phyloP scores from a whole-genome alignment of 2,113 vertebrate genomes.

The Lagopus muta region DNA sequence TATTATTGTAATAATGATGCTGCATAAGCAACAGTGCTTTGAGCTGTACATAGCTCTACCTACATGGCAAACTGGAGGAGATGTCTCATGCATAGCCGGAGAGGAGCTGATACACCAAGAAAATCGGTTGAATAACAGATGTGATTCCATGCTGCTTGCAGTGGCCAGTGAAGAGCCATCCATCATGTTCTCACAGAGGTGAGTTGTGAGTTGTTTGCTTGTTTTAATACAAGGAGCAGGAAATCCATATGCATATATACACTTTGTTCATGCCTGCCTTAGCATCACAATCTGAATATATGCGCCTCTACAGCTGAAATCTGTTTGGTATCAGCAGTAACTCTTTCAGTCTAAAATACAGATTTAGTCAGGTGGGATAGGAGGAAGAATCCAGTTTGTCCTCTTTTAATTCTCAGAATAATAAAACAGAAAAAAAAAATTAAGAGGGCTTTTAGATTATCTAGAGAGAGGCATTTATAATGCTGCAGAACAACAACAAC shows the following conservation, averaged over 20 bases:
- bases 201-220: background rate
- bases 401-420: background rate
- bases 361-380: background rate
- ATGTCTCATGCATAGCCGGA: background rate
- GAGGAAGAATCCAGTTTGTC: background rate
- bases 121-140: background rate
- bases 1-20: background rate
- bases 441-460: background rate
- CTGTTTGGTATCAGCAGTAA: background rate
- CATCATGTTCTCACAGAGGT: fast-evolving
- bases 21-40: background rate
- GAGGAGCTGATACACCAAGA: background rate
- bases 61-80: fast-evolving
- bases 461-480: background rate
- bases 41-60: background rate
- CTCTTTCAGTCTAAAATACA: background rate
- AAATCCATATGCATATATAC: fast-evolving
- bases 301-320: background rate
- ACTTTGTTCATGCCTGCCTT: background rate
- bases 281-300: background rate
- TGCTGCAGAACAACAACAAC: background rate
- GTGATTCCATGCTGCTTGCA: background rate
- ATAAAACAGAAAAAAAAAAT: background rate
- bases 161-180: background rate
- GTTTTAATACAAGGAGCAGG: background rate